A percentile compares a stretch with the other conserved stretches of the same genome.
These are phyloP conservation scores for Trinectes maculatus DNA, from an alignment of 2,113 vertebrate species.

Conservation along the genomic window DNA sequence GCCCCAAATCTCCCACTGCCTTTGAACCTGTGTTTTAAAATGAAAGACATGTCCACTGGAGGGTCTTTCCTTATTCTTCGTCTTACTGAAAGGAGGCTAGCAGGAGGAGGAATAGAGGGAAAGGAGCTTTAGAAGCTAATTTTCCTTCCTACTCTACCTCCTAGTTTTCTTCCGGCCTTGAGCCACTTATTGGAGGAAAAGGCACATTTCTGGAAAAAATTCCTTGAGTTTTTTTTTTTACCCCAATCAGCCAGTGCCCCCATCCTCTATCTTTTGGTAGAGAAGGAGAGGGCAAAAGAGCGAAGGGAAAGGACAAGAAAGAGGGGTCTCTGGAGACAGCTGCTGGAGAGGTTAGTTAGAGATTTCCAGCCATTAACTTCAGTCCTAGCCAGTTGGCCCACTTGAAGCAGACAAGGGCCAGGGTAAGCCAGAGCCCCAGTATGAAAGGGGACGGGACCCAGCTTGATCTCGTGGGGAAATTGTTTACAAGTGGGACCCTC, in stretches of 20 bases:
- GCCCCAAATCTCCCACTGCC: conserved; percentile 74
- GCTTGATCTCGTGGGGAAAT: conserved; percentile 82
- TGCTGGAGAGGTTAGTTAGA: conserved; percentile 85
- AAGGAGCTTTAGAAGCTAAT: conserved; percentile 68
- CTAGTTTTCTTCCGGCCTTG: conserved; percentile 78
- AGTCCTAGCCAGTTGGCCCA: conserved; percentile 79
- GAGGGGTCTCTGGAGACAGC: conserved; percentile 77
- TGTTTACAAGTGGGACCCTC: conserved; percentile 83
- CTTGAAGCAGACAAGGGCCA: conserved; percentile 82
- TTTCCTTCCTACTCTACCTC: conserved; percentile 65
- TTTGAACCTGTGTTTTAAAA: conserved; percentile 79
- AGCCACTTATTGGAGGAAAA: conserved; percentile 80
- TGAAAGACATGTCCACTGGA: conserved; percentile 82
- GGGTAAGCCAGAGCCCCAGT: conserved; percentile 61
- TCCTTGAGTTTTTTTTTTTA: conserved; percentile 64
- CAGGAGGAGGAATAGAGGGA: conserved; percentile 42
- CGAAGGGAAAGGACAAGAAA: conserved; percentile 66
- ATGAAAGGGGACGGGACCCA: conserved; percentile 78
- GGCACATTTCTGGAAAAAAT: conserved; percentile 77
- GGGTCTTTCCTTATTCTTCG: conserved; percentile 80
- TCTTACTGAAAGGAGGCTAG: conserved; percentile 70
- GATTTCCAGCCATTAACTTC: conserved; percentile 87
- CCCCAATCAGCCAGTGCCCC: conserved; percentile 70
- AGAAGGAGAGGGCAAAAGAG: conserved; percentile 60
- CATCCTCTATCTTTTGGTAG: conserved; percentile 63